Evolutionary conservation across 2,888 invertebrate genomes (phyloP).

Genomic region (Xylophagus ater): DNA sequence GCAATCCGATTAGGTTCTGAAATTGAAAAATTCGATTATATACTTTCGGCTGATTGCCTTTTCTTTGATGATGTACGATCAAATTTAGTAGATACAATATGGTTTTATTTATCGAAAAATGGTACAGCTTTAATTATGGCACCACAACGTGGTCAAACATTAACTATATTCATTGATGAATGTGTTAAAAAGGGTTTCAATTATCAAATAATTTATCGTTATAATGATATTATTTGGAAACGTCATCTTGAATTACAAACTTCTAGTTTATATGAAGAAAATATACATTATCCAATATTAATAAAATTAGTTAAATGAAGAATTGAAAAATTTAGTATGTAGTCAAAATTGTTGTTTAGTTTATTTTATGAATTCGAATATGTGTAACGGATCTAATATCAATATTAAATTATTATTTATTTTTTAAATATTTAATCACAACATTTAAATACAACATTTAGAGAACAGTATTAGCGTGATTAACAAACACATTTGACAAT

Average conservation of each 20-base stretch:
- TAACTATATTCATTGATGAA: conserved; percentile 54
- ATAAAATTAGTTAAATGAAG: conserved; percentile 43
- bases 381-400: too few species aligned
- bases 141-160: conserved; percentile 59
- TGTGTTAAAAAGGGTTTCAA: conserved; percentile 48
- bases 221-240: conserved; percentile 56
- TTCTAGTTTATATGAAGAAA: conserved; percentile 51
- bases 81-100: conserved; percentile 56
- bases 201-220: conserved; percentile 47
- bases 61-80: conserved; percentile 64
- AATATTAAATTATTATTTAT: too few species aligned
- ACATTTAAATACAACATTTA: too few species aligned
- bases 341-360: too few species aligned
- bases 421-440: too few species aligned
- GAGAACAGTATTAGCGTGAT: too few species aligned
- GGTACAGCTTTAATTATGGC: conserved; percentile 67
- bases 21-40: conserved; percentile 51
- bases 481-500: too few species aligned
- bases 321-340: too few species aligned
- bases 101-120: conserved; percentile 46
- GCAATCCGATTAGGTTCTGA: conserved; percentile 27
- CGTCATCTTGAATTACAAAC: conserved; percentile 49
- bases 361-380: too few species aligned
- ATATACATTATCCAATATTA: conserved; percentile 60
- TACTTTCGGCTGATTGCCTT: conserved; percentile 68